Evolutionary conservation across 2,797 vertebrate genomes (phyloP).

Genomic region (Helarctos malayanus): DNA sequence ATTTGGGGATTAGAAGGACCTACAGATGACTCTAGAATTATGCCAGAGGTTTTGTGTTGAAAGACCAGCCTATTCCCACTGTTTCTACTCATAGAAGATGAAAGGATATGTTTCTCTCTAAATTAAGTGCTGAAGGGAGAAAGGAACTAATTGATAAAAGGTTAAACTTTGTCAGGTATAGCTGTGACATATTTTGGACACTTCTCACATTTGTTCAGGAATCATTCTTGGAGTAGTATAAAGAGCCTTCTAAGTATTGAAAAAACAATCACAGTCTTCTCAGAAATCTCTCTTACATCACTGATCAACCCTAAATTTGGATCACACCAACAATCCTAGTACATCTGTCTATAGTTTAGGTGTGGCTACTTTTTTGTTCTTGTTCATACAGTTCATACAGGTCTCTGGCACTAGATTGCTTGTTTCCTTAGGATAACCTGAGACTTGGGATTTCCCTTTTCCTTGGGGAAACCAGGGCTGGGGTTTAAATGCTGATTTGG

Average conservation of each 20-base stretch:
- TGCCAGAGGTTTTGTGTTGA: not conserved
- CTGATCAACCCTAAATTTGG: constrained; percentile 29
- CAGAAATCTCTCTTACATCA: constrained; percentile 52
- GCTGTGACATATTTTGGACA: constrained; percentile 9
- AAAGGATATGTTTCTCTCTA: constrained; percentile 35
- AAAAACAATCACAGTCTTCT: not conserved
- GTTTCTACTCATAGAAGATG: not conserved
- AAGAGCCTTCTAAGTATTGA: not conserved
- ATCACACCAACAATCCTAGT: constrained; percentile 1
- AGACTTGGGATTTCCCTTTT: constrained; percentile 43
- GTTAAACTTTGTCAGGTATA: constrained; percentile 19
- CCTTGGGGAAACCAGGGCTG: not conserved
- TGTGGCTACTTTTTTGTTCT: not conserved
- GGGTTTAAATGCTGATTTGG: constrained; percentile 33
- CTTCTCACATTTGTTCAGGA: constrained; percentile 34
- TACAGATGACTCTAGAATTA: not conserved
- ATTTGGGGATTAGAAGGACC: not conserved
- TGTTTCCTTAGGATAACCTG: constrained; percentile 32
- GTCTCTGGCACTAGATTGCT: constrained; percentile 15
- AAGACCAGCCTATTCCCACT: not conserved
- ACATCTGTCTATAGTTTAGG: not conserved
- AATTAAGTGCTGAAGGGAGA: not conserved
- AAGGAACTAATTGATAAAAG: constrained; percentile 11
- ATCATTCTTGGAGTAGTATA: constrained; percentile 6
- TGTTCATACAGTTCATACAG: not conserved